These are phyloP conservation scores for Serinus canaria DNA, from an alignment of 2,113 vertebrate genomes.

Conservation along the genomic window DNA sequence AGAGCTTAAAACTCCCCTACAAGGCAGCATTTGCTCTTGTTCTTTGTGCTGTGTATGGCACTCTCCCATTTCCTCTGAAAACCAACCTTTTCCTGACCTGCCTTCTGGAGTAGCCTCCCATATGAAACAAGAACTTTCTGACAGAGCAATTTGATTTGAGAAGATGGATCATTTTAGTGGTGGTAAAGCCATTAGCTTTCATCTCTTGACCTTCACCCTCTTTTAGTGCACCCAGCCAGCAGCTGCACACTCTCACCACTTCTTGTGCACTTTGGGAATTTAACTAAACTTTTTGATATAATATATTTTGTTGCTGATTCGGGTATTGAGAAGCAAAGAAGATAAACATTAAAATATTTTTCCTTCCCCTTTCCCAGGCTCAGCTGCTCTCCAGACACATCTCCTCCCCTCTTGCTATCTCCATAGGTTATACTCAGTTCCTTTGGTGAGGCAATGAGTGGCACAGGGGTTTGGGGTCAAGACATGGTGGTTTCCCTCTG, in stretches of 20 bases:
- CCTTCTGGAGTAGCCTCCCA: neutral
- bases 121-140: neutral
- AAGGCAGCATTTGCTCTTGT: neutral
- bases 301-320: neutral
- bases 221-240: neutral
- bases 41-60: neutral
- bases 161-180: neutral
- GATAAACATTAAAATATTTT: neutral
- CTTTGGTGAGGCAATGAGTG: neutral
- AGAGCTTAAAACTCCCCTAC: neutral
- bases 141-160: neutral
- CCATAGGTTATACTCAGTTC: neutral
- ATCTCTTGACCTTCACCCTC: neutral
- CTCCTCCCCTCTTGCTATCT: neutral
- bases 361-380: conserved; percentile 49
- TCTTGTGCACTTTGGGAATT: neutral
- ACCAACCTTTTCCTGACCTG: neutral
- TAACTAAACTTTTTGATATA: neutral
- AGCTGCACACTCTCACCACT: neutral
- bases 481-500: neutral
- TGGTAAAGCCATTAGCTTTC: neutral
- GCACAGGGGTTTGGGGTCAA: neutral
- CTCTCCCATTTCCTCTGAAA: neutral
- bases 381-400: neutral
- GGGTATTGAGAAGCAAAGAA: neutral